These are phyloP conservation scores for Phylloscopus trochilus DNA, from an alignment of 2,113 vertebrate genomes.

Conservation along the genomic window DNA sequence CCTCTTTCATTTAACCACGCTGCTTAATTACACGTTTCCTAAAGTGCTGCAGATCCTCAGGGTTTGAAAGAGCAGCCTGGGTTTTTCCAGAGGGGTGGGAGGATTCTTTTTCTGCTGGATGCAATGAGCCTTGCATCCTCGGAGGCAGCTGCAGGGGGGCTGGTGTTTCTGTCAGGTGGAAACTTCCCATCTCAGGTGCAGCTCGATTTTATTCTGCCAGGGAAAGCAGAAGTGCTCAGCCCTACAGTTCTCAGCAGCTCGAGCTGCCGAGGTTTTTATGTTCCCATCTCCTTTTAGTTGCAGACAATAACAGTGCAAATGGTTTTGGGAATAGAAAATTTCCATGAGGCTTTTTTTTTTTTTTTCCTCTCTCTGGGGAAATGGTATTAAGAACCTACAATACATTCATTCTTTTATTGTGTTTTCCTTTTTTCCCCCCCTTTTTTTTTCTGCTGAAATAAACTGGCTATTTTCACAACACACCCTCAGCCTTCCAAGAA, in stretches of 20 bases:
- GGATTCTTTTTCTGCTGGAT: neutral
- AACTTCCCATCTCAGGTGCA: neutral
- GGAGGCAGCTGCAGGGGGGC: neutral
- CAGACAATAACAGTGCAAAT: neutral
- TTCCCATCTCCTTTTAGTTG: neutral
- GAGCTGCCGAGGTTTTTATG: neutral
- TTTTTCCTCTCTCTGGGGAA: neutral
- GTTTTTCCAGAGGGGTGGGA: neutral
- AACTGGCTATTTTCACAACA: neutral
- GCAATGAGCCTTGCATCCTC: neutral
- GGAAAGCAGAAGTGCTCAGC: neutral
- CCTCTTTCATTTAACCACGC: neutral
- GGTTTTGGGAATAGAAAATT: neutral
- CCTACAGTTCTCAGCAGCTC: too few relatives aligned
- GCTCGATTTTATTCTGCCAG: neutral
- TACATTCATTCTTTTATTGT: neutral
- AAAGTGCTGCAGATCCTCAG: neutral
- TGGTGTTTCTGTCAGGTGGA: neutral
- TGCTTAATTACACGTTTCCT: neutral
- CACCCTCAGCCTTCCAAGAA: neutral
- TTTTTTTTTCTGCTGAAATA: neutral
- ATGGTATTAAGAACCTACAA: neutral
- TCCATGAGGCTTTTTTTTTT: neutral
- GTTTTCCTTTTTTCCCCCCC: neutral
- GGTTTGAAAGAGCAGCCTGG: neutral